Conservation (phyloP, 2,113 vertebrate species). For the Paramormyrops kingsleyae region DNA sequence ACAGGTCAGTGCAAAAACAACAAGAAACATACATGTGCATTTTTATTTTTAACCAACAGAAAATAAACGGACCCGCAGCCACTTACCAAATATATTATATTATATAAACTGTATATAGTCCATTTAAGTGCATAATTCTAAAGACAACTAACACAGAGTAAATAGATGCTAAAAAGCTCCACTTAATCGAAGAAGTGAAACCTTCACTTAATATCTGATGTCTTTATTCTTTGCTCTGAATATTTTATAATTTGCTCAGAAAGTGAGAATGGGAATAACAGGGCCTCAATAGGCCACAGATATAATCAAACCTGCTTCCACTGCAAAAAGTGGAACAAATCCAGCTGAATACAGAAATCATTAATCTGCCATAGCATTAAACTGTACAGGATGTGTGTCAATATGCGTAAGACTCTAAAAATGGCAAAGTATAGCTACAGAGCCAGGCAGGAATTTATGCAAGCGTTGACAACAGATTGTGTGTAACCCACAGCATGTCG, state of each 20-base stretch:
- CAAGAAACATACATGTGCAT: background rate
- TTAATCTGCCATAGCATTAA: background rate
- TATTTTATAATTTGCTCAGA: background rate
- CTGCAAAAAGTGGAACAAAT: background rate
- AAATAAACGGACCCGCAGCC: constrained; percentile 25
- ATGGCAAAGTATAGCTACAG: background rate
- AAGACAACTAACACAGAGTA: constrained; percentile 6
- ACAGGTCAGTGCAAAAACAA: background rate
- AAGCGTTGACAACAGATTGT: background rate
- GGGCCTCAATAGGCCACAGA: background rate
- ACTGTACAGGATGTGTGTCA: background rate
- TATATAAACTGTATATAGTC: constrained; percentile 18
- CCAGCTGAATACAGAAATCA: background rate
- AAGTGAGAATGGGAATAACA: background rate
- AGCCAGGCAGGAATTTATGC: background rate
- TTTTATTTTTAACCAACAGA: constrained; percentile 23
- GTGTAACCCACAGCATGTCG: background rate
- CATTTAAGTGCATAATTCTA: constrained; percentile 41
- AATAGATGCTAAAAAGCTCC: background rate
- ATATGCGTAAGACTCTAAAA: background rate
- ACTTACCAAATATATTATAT: constrained; percentile 37
- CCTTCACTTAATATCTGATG: background rate
- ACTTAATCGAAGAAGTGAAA: background rate
- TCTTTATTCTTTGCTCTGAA: background rate
- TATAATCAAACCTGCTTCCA: background rate